A percentile compares a stretch with the other conserved stretches of the same genome.
These are phyloP conservation scores for Oxycera nigricornis DNA, from an alignment of 2,888 invertebrate genomes.

Conservation along the genomic window DNA sequence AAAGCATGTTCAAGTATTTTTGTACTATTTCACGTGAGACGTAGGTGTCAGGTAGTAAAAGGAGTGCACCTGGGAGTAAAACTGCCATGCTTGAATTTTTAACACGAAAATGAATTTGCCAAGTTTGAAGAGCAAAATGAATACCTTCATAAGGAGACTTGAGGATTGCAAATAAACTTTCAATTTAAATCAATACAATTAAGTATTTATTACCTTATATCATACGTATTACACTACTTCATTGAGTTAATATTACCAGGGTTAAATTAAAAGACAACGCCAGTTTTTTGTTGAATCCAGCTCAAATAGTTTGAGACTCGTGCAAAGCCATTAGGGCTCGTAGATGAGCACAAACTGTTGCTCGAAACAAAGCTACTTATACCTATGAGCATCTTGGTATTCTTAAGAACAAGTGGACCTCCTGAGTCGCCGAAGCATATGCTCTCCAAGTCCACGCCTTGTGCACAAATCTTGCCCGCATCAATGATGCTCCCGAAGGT, in stretches of 20 bases:
- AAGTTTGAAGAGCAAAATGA: no score
- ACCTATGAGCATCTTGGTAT: slow-evolving; percentile 55
- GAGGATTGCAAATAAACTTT: no score
- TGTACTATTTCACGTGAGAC: slow-evolving; percentile 56
- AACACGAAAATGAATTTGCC: no score
- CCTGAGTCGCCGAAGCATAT: slow-evolving; percentile 61
- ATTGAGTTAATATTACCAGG: no score
- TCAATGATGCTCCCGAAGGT: slow-evolving; percentile 57
- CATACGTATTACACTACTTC: no score
- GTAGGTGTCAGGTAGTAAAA: no score
- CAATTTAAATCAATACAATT: no score
- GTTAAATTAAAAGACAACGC: no score
- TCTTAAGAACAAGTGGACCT: slow-evolving; percentile 58
- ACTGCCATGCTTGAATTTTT: no score
- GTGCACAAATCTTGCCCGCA: slow-evolving; percentile 57
- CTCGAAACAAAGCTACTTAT: slow-evolving; percentile 60
- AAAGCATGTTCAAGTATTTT: slow-evolving; percentile 59
- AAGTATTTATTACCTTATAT: no score
- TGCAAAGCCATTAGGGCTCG: slow-evolving; percentile 54
- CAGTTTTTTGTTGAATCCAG: slow-evolving; percentile 58
- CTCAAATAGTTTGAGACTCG: slow-evolving; percentile 57
- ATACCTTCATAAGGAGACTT: no score
- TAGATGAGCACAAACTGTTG: slow-evolving; percentile 50
- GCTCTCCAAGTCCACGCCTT: slow-evolving; percentile 57
- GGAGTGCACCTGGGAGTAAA: no score